Evolutionary conservation across 2,797 vertebrate species (phyloP), one percentile per base, ranked within the genome.

Genomic region (Fratercula arctica): DNA sequence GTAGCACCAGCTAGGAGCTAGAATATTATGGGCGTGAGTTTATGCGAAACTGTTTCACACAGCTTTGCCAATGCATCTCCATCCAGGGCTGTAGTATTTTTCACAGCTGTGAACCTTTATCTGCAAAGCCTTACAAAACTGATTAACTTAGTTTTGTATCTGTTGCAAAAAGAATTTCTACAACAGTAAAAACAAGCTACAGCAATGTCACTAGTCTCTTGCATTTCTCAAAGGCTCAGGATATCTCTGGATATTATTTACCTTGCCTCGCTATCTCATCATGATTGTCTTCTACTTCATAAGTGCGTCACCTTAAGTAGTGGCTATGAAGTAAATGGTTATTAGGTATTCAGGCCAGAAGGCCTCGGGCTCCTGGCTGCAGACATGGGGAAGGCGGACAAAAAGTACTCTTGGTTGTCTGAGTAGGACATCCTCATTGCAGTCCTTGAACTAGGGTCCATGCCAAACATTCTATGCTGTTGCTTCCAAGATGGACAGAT

Each of bases 401-500:
- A 64, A 89, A 67, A 53, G 1, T 14, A 31, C 68, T 91, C 45
- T 64, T 94, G 72, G 26, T 61, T 85, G 50, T n/a, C 50, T 92
- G 66, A 87, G 50, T 11, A 93, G 61, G 61, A 83, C 76, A 83
- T 69, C 73, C 25, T 93, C 7, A 0, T 61, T 56, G 18, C 61
- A 94, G 79, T 51, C 64, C 85, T 94, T 60, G 37, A 74, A 54
- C 37, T 25, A 72, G 56, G 26, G 85, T 50, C 57, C 68, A 66
- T 91, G 87, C 79, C 89, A 96, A 92, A 54, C 14, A 26, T 69
- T 63, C 50, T 75, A 0, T 84, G 73, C 67, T 69, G 25, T 23
- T 93, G 31, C 54, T 95, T 96, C 92, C 94, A 93, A 94, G 85
- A 76, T 26, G 82, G 93, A 60, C 82, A 88, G 92, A 92, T 90